Conservation (phyloP, 2,797 vertebrate genomes). For the Bovichtus diacanthus region DNA sequence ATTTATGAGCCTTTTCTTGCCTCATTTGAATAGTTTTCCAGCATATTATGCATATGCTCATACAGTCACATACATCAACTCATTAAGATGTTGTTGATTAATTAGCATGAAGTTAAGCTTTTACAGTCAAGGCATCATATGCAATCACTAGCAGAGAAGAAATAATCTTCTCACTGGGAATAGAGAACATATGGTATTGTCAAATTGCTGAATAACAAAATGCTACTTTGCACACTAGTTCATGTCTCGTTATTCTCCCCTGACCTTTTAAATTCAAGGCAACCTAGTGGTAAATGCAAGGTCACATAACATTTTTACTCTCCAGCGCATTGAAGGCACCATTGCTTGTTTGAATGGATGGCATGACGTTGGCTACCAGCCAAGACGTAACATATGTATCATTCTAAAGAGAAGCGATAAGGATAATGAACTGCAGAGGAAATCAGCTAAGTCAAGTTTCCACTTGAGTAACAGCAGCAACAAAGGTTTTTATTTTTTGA, state of each 20-base stretch:
- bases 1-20: constrained; percentile 39
- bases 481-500: not conserved
- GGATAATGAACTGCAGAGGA: constrained; percentile 16
- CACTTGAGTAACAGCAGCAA: not conserved
- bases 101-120: constrained; percentile 31
- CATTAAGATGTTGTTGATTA: constrained; percentile 39
- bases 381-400: constrained; percentile 34
- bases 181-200: not conserved
- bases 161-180: not conserved
- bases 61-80: constrained; percentile 10
- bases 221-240: not conserved
- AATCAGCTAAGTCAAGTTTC: not conserved
- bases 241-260: not conserved
- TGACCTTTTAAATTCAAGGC: constrained; percentile 18
- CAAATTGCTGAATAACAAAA: not conserved
- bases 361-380: constrained; percentile 9
- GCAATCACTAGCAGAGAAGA: not conserved
- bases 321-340: not conserved
- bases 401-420: constrained; percentile 10
- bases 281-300: constrained; percentile 1
- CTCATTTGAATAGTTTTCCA: constrained; percentile 59
- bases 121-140: constrained; percentile 9
- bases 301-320: constrained; percentile 9
- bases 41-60: constrained; percentile 37
- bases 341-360: constrained; percentile 4